Conservation (phyloP, 2,888 invertebrate genomes). For the Pristionchus entomophagus region DNA sequence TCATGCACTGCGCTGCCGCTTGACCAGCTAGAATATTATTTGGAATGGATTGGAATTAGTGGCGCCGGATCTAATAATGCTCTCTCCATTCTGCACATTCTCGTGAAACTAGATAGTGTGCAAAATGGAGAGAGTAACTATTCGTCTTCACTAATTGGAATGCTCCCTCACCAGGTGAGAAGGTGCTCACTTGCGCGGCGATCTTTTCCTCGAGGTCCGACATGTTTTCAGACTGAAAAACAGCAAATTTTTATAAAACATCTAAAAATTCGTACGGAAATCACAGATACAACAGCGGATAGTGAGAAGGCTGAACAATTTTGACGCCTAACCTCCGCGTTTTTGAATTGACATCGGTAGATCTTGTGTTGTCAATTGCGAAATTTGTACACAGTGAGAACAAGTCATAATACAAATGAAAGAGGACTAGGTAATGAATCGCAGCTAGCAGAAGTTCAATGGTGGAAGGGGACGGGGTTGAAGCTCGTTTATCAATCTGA, state of each 20-base stretch:
- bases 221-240: background rate
- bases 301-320: no score
- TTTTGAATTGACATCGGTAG: no score
- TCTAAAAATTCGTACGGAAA: background rate
- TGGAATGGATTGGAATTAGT: background rate
- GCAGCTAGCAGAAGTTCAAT: background rate
- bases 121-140: background rate
- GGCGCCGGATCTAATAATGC: no score
- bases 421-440: no score
- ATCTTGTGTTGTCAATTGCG: no score
- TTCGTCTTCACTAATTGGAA: background rate
- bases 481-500: background rate
- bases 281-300: no score
- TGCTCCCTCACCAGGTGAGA: background rate
- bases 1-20: background rate
- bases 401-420: background rate
- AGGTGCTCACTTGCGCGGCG: background rate
- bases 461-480: background rate
- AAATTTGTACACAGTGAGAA: background rate
- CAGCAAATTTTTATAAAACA: background rate
- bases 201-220: background rate
- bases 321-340: no score
- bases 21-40: background rate
- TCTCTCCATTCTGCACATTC: no score
- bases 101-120: no score